These are phyloP conservation scores for Nemotelus nigrinus DNA, from an alignment of 2,888 invertebrate genomes.

Conservation along the genomic window DNA sequence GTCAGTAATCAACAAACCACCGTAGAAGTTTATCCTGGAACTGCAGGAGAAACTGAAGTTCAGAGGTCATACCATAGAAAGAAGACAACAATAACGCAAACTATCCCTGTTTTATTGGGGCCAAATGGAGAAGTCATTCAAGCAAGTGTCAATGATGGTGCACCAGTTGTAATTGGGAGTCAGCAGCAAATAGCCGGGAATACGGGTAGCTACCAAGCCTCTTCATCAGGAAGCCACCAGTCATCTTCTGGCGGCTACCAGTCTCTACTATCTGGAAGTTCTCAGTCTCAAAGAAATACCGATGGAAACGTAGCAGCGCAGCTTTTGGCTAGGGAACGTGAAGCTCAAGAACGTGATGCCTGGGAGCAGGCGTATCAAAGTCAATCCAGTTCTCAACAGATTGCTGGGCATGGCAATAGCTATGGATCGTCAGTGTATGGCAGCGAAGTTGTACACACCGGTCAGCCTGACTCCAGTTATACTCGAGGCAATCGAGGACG, in stretches of 20 bases:
- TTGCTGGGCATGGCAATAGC: not conserved
- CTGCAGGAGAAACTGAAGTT: conserved; percentile 44
- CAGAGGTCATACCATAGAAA: conserved; percentile 54
- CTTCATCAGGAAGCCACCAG: not conserved
- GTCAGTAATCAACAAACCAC: conserved; percentile 11
- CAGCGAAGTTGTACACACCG: conserved; percentile 10
- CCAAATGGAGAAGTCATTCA: conserved; percentile 40
- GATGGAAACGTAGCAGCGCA: not conserved
- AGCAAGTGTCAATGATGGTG: conserved; percentile 1
- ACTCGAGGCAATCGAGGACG: conserved; percentile 13
- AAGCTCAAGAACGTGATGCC: not conserved
- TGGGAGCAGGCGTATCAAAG: conserved; percentile 12
- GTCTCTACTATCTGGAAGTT: conserved; percentile 4
- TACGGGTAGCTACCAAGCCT: not conserved
- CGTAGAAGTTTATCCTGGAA: conserved; percentile 15
- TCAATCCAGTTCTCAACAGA: conserved; percentile 8
- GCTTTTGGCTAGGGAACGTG: not conserved
- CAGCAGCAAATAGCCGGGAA: not conserved
- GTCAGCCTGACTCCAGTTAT: not conserved
- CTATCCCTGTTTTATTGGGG: conserved; percentile 50
- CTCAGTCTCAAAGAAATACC: not conserved
- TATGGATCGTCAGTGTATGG: conserved; percentile 30
- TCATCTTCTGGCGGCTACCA: conserved; percentile 11
- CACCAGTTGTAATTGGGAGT: not conserved
- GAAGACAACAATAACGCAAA: conserved; percentile 52